Evolutionary conservation across 2,888 invertebrate genomes (phyloP).

Genomic region (Rhagium mordax): DNA sequence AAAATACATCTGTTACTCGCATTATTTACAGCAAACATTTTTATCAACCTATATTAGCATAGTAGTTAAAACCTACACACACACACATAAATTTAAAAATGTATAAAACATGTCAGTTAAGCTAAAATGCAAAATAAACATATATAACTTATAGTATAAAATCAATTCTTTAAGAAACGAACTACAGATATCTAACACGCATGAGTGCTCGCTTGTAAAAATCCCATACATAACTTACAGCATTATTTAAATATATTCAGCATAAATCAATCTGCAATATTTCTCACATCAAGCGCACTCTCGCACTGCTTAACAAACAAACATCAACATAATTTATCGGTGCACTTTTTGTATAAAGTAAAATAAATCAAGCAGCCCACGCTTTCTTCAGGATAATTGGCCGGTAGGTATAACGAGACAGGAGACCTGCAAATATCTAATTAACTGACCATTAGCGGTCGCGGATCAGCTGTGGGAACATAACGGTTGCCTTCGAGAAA

Average conservation of each 20-base stretch:
- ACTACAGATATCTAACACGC: conserved; percentile 35
- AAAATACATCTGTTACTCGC: conserved; percentile 26
- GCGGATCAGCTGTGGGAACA: conserved; percentile 27
- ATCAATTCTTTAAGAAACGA: conserved; percentile 32
- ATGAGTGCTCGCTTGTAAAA: conserved; percentile 25
- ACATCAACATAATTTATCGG: conserved; percentile 56
- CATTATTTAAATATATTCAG: conserved; percentile 52
- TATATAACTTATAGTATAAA: conserved; percentile 21
- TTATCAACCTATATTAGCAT: conserved; percentile 24
- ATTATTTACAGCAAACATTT: conserved; percentile 29
- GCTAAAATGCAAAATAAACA: conserved; percentile 16
- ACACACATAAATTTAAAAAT: conserved; percentile 19
- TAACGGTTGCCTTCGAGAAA: conserved; percentile 23
- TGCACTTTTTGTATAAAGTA: conserved; percentile 58
- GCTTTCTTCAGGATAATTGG: conserved; percentile 62
- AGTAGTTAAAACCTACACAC: conserved; percentile 29
- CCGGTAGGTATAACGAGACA: conserved; percentile 58
- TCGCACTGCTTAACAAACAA: conserved; percentile 55
- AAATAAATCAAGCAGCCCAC: conserved; percentile 64
- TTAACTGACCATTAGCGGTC: conserved; percentile 53
- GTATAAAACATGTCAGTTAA: conserved; percentile 12
- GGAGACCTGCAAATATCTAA: conserved; percentile 62
- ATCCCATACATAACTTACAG: conserved; percentile 36
- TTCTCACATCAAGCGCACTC: conserved; percentile 56
- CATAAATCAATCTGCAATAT: conserved; percentile 57